phyloP scores from a whole-genome alignment of 2,113 vertebrate species.

The Ictalurus furcatus region DNA sequence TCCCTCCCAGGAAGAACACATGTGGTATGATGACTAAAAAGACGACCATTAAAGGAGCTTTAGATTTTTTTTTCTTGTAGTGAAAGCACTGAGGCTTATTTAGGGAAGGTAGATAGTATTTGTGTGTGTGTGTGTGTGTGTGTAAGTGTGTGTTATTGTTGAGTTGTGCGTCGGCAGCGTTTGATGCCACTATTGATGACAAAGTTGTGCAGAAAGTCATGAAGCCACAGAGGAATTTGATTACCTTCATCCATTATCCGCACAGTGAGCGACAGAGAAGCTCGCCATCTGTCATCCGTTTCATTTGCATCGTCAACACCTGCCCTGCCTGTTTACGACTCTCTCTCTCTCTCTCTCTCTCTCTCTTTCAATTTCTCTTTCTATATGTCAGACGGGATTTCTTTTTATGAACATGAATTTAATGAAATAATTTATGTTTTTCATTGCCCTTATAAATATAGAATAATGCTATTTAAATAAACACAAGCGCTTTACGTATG shows the following conservation, averaged over 20 bases:
- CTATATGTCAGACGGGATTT: constrained; percentile 33
- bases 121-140: constrained; percentile 10
- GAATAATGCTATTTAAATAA: constrained; percentile 37
- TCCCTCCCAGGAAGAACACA: constrained; percentile 4
- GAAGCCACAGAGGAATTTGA: constrained; percentile 98
- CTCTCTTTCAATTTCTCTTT: constrained; percentile 16
- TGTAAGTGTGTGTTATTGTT: constrained; percentile 3
- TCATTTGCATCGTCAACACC: constrained; percentile 99
- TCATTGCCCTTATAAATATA: constrained; percentile 50
- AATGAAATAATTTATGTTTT: constrained; percentile 54
- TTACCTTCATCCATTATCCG: constrained; percentile 99
- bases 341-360: constrained; percentile 78
- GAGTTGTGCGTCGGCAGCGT: constrained; percentile 48
- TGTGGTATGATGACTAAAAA: neutral
- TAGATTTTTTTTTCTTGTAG: neutral
- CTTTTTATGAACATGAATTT: constrained; percentile 47
- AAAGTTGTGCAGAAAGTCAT: constrained; percentile 98
- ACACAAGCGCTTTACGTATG: constrained; percentile 25
- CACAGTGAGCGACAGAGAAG: constrained; percentile 92
- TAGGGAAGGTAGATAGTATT: neutral
- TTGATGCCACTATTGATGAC: constrained; percentile 81
- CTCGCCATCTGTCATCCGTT: constrained; percentile 99
- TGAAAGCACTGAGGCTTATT: neutral
- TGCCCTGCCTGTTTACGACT: constrained; percentile 97
- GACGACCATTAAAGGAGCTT: neutral